Base-by-base conservation (phyloP, 64 coral and sea anemone genomes). In the Stylophora pistillata region DNA sequence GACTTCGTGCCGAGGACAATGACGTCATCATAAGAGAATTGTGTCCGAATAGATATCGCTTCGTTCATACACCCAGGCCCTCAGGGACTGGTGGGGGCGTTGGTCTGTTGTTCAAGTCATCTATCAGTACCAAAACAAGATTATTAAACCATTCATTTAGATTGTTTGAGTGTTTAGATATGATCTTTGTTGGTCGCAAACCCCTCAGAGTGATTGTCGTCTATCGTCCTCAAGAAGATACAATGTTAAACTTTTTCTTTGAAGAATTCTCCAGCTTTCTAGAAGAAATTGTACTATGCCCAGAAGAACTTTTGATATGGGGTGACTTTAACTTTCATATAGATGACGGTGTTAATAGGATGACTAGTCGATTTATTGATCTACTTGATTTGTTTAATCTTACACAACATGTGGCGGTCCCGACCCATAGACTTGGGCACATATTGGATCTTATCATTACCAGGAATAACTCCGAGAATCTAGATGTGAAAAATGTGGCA, bases 61-160 rank as follows among this genome's bases (percentile, higher is more conserved):
- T 87, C 70, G 34, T 87, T 33, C 71, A 87, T 27, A 74, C 85
- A 56, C 70, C 85, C 28, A 23, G 85, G 53, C 58, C 0, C 70
- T 56, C 53, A 57, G 85, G 69, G 17, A 14, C 34, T 18, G 70
- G 85, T 10, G 29, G 70, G 31, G 85, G 85, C 56, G 85, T 87
- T 47, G 85, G 85, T 37, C 55, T 88, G 30, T 47, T 87, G 56
- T 87, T 74, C 85, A 87, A 87, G 47, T 71, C 56, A 87, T 69
- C 21, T 74, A 87, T 87, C 74, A 21, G 85, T 58, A 41, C 85
- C 58, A 74, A 87, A 57, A 57, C 69, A 74, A 55, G 85, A 23
- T 58, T 58, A 21, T 74, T 23, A 58, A 41, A 87, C 70, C 85
- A 87, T 87, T 74, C 85, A 59, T 74, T 87, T 56, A 59, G 15